Evolutionary conservation across 1,140 invertebrate species (phyloP).

Genomic region (Brachionus manjavacas): DNA sequence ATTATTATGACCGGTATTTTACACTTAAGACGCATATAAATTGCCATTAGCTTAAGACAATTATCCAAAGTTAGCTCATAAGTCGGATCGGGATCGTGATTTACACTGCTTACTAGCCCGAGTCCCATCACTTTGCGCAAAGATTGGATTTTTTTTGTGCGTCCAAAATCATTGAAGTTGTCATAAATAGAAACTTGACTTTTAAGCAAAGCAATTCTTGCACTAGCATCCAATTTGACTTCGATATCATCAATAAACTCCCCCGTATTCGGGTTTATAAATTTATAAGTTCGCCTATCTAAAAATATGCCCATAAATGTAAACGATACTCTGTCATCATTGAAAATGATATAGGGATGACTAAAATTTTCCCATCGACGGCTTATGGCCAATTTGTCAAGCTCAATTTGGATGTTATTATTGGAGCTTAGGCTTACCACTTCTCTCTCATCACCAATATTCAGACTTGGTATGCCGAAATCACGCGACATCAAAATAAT

Average conservation of each 20-base stretch:
- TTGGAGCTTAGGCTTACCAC: background rate
- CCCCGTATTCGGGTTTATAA: background rate
- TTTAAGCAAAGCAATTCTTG: background rate
- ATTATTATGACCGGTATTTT: constrained; percentile 54
- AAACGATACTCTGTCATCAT: background rate
- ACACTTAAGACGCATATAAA: constrained; percentile 51
- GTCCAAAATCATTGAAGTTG: background rate
- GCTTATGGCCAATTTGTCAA: background rate
- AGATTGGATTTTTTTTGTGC: constrained; percentile 12
- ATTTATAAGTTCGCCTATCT: constrained; percentile 4
- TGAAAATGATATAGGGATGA: constrained; percentile 29
- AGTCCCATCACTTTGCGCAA: constrained; percentile 19
- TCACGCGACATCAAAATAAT: constrained; percentile 20
- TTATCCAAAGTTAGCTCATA: constrained; percentile 54
- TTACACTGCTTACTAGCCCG: background rate
- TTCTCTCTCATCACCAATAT: background rate
- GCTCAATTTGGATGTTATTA: background rate
- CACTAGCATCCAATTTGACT: background rate
- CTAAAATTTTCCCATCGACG: constrained; percentile 20
- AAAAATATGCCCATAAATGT: constrained; percentile 37
- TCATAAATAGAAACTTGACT: background rate
- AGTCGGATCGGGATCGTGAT: background rate
- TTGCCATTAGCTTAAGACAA: constrained; percentile 53
- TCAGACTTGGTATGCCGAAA: constrained; percentile 31
- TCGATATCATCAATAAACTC: background rate